Evolutionary conservation across 1,140 invertebrate species (phyloP), one percentile per base, ranked within the genome.

Genomic region (Pentalonia nigronervosa): DNA sequence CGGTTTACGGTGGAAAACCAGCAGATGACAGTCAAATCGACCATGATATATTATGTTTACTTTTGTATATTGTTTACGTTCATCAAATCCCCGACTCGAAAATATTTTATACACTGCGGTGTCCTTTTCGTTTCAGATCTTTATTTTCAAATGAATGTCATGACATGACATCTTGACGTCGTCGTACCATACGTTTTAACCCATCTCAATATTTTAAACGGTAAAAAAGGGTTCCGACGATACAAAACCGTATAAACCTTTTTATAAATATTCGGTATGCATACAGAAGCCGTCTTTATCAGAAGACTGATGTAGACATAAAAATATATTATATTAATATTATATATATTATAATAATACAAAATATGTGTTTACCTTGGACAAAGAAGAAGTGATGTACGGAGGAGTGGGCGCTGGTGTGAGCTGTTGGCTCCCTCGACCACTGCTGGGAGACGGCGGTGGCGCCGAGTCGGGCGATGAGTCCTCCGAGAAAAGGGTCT

Each of bases 401-500:
- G 94, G 94, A 23, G 94, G 94, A n/a, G 94, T 94, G 53, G 93
- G 76, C 20, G 81, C 93, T 20, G 93, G 93, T 30, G 81, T 91
- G 47, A 67, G 91, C 50, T 93, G 91, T 86, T 93, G 91, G 60
- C 93, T 94, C 30, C 93, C 90, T 93, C 88, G 84, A 45, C 93
- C 83, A 56, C 93, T 94, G 94, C 91, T 93, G 2, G 91, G 91
- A 14, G 91, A 94, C 92, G 94, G 95, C 83, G 94, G 95, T 86
- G 94, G 94, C 86, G 94, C 94, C 93, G 95, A 94, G 87, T 95
- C 95, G 93, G 95, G 95, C 20, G 95, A 95, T 41, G 95, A 95
- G 91, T 95, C 95, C 94, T 95, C 95, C 81, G 95, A 95, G 94
- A 95, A 95, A 89, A 95, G 94, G 48, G 95, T 96, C 94, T 96